Evolutionary conservation across 2,113 vertebrate species (phyloP).

Genomic region (Colossoma macropomum): DNA sequence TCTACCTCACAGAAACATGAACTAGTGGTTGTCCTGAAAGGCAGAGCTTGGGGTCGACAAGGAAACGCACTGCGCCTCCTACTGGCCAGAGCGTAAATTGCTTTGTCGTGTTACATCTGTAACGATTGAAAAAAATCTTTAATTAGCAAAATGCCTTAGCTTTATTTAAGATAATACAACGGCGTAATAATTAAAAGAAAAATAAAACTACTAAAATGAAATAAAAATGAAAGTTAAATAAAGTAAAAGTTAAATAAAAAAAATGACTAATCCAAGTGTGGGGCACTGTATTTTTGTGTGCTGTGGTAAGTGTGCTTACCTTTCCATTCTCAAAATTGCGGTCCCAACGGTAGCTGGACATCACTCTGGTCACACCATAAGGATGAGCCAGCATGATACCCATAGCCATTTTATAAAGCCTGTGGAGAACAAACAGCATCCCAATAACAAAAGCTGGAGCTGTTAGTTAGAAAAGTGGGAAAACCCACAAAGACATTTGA

Average conservation of each 20-base stretch:
- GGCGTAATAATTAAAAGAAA: too few relatives aligned
- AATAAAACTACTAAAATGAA: neutral
- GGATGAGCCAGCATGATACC: slow-evolving; percentile 93
- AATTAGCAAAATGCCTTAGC: too few relatives aligned
- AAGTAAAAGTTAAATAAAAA: neutral
- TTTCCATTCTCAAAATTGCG: slow-evolving; percentile 81
- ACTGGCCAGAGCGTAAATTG: neutral
- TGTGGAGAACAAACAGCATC: slow-evolving; percentile 49
- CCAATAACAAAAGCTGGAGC: slow-evolving; percentile 1
- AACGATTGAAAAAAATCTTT: too few relatives aligned
- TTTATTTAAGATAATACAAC: too few relatives aligned
- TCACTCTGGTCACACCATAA: slow-evolving; percentile 88
- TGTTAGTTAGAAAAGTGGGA: neutral
- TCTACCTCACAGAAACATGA: too few relatives aligned
- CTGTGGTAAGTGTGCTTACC: slow-evolving; percentile 64
- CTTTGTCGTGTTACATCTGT: neutral
- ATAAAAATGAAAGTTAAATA: neutral
- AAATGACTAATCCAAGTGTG: too few relatives aligned
- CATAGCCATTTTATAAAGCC: slow-evolving; percentile 88
- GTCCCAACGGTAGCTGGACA: slow-evolving; percentile 94
- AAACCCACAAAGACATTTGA: neutral
- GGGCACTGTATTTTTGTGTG: neutral
- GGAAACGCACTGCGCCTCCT: neutral
- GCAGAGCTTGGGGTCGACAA: neutral
- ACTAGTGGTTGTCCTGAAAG: neutral